These are phyloP conservation scores for Heliconius nattereri DNA, from an alignment of 1,140 invertebrate genomes.

Conservation along the genomic window DNA sequence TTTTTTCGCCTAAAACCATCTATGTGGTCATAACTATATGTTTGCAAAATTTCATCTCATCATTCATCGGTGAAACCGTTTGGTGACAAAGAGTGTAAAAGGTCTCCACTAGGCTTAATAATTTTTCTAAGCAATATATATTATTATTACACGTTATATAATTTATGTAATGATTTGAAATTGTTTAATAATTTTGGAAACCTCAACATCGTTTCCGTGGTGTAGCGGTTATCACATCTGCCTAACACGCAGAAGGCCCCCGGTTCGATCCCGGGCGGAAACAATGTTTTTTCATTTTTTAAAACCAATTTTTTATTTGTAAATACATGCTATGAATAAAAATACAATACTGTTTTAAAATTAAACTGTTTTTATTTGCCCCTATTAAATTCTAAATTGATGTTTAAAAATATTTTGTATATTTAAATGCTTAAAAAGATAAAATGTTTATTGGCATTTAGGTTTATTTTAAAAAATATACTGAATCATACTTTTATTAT, in stretches of 20 bases:
- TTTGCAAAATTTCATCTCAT: no score
- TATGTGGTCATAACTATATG: no score
- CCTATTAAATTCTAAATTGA: neutral
- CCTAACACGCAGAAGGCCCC: slow-evolving; percentile 55
- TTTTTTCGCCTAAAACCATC: no score
- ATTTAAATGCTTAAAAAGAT: neutral
- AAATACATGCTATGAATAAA: neutral
- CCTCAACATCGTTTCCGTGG: neutral
- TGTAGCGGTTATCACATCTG: slow-evolving; percentile 53
- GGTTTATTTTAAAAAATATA: neutral
- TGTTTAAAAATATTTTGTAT: neutral
- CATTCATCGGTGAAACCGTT: no score
- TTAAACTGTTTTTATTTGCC: neutral
- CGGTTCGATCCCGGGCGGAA: slow-evolving; percentile 49
- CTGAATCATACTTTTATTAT: neutral
- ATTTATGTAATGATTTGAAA: neutral
- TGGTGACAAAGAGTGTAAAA: no score
- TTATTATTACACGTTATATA: neutral
- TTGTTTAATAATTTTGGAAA: neutral
- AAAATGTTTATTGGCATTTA: neutral
- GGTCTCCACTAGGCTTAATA: no score
- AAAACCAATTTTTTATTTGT: neutral
- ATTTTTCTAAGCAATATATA: neutral
- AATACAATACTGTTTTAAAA: neutral
- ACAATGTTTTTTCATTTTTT: neutral